A percentile compares a stretch with the other conserved stretches of the same genome.
phyloP scores from a whole-genome alignment of 2,113 vertebrate species.

The Centropristis striata region DNA sequence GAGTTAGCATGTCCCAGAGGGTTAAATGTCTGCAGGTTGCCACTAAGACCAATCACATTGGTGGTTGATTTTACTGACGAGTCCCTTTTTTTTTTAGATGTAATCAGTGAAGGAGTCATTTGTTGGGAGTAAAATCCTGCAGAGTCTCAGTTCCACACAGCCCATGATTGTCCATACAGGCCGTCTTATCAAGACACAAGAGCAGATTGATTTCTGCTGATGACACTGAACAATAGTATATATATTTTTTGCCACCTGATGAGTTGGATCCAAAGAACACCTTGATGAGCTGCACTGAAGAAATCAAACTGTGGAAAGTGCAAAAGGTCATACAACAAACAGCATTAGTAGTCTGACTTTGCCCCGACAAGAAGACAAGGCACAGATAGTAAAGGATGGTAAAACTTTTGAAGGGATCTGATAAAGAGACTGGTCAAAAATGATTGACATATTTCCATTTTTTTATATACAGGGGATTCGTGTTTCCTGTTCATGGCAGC shows the following conservation, averaged over 20 bases:
- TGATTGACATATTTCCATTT: neutral
- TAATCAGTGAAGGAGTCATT: conserved; percentile 15
- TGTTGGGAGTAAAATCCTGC: neutral
- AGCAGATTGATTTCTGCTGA: conserved; percentile 23
- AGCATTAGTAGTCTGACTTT: neutral
- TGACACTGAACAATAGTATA: neutral
- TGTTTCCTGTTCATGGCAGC: accelerated
- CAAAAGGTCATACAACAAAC: neutral
- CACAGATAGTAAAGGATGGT: neutral
- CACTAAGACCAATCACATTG: neutral
- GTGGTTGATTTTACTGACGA: neutral
- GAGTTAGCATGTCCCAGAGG: neutral
- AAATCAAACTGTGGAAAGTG: neutral
- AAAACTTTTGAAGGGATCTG: neutral
- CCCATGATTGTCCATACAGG: neutral
- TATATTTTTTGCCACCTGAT: neutral
- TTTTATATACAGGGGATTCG: neutral
- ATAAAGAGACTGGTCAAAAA: neutral
- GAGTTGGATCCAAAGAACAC: neutral
- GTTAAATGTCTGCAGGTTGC: neutral
- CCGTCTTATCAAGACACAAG: neutral
- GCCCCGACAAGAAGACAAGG: neutral
- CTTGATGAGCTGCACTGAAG: conserved; percentile 8
- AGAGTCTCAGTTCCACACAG: too few relatives aligned
- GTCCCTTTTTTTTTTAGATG: too few relatives aligned